Evolutionary conservation across 2,113 vertebrate species (phyloP), one percentile per base, ranked within the genome.

Genomic region (Stercorarius parasiticus): DNA sequence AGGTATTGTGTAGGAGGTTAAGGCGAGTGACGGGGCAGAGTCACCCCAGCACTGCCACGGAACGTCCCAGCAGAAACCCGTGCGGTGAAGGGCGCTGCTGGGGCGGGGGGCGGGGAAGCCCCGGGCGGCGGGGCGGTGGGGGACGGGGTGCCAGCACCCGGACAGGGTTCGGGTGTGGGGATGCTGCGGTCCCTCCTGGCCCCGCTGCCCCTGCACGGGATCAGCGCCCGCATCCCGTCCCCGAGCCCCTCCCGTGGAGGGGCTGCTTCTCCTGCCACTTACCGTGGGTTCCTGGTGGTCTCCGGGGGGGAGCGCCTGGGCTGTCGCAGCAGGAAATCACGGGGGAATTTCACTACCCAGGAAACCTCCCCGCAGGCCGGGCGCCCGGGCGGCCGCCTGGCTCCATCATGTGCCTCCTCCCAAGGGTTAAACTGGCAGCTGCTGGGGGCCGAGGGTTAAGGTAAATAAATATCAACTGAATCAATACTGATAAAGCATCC

Each of bases 81-180:
- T 1, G 32, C 45, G 40, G 81, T 4, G 29, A 25, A 7, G 70
- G 69, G 8, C 4, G 19, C 1, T 2, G 14, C 19, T 21, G 27
- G 43, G 42, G 10, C 12, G 20, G 70, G 25, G 2, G 14, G 18
- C 2, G 1, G 42, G 32, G 26, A 22, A 7, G 32, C 20, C 19
- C 19, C n/a, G 5, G 43, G 12, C 82, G 42, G 62, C 12, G 9
- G 43, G 43, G 30, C 1, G 5, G 15, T 2, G 2, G 47, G 42
- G 34, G 4, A 21, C 27, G 8, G 32, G 56, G 49, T 43, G 53
- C 22, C 56, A 40, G 47, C 55, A 34, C n/a, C 56, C 8, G 0
- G 29, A 19, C 0, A 1, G 2, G 2, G 21, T 14, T 52, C 4
- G 0, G 3, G 34, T 5, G 2, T 10, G 2, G 42, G 45, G 62